A percentile compares a stretch with the other conserved stretches of the same genome.
phyloP scores from a whole-genome alignment of 2,113 vertebrate genomes.

The Phalacrocorax pelagicus region DNA sequence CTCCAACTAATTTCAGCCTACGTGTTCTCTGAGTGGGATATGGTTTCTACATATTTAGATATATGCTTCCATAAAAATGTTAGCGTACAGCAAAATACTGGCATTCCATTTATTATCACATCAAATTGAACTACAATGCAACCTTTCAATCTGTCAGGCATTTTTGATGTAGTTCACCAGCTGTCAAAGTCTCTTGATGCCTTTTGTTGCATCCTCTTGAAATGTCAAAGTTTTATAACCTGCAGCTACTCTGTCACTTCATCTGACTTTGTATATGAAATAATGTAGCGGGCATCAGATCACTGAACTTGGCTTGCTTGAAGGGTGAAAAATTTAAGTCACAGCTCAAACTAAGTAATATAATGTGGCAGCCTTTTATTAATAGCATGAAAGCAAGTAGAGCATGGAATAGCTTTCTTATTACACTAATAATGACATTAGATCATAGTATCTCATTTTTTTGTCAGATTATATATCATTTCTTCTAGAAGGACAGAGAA shows the following conservation, averaged over 20 bases:
- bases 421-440: slow-evolving; percentile 25
- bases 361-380: slow-evolving; percentile 40
- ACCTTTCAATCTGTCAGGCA: background rate
- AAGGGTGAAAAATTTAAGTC: slow-evolving; percentile 39
- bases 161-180: background rate
- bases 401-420: slow-evolving; percentile 48
- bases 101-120: background rate
- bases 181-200: background rate
- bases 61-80: background rate
- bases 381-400: slow-evolving; percentile 42
- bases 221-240: slow-evolving; percentile 11
- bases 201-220: slow-evolving; percentile 1
- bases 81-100: background rate
- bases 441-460: slow-evolving; percentile 17
- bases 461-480: background rate
- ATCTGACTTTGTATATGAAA: slow-evolving; percentile 19
- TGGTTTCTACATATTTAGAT: background rate
- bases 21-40: background rate
- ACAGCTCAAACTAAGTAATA: slow-evolving; percentile 12
- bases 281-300: slow-evolving; percentile 14
- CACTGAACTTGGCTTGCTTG: background rate
- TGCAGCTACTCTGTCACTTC: slow-evolving; percentile 45
- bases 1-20: background rate
- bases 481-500: background rate
- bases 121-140: background rate